A percentile compares a stretch with the other conserved stretches of the same genome.
phyloP scores from a whole-genome alignment of 2,888 invertebrate species.

The Drosophila picticornis region DNA sequence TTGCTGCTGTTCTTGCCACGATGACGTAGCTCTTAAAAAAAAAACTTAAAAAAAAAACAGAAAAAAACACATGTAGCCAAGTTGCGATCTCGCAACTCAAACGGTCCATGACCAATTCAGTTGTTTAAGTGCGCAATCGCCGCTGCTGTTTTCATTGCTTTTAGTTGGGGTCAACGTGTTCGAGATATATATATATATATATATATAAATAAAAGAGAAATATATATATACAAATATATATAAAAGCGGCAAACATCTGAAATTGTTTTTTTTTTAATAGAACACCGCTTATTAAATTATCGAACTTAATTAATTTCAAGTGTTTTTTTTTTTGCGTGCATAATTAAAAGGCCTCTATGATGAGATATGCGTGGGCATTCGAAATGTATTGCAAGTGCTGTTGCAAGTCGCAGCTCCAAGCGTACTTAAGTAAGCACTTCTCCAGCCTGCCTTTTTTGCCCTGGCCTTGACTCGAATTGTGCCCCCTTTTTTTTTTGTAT shows the following conservation, averaged over 20 bases:
- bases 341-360: constrained; percentile 70
- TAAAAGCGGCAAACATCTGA: constrained; percentile 11
- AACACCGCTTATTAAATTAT: constrained; percentile 63
- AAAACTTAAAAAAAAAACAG: neutral
- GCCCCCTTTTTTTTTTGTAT: constrained; percentile 47
- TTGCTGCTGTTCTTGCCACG: constrained; percentile 35
- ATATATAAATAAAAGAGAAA: no score
- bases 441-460: neutral
- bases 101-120: constrained; percentile 69
- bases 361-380: constrained; percentile 28
- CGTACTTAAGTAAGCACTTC: constrained; percentile 4
- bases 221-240: constrained; percentile 5
- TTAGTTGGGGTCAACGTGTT: constrained; percentile 65
- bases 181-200: constrained; percentile 17
- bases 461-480: constrained; percentile 35
- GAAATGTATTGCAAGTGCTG: constrained; percentile 36
- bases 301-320: constrained; percentile 60
- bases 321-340: constrained; percentile 42
- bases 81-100: constrained; percentile 48
- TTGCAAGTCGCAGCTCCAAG: constrained; percentile 34
- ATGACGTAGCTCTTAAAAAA: constrained; percentile 64
- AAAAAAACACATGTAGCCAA: constrained; percentile 55
- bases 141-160: neutral
- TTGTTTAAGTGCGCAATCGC: constrained; percentile 59
- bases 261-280: constrained; percentile 20